Evolutionary conservation across 2,797 vertebrate species (phyloP).

Genomic region (Decapterus maruadsi): DNA sequence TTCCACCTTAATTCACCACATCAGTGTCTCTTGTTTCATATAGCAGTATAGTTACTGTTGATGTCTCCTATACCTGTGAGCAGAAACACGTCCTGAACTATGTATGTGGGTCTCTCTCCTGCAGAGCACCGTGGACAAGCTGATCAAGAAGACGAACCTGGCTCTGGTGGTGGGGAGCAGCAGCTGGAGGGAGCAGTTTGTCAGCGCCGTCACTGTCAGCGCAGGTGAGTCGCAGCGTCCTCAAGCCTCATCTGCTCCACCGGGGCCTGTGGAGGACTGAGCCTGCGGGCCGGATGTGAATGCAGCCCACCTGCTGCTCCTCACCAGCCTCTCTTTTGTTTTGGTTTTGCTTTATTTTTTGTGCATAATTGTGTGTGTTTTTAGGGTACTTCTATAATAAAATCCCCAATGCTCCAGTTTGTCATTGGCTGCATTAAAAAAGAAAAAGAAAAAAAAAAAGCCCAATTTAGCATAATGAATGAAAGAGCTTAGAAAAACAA

Average conservation of each 20-base stretch:
- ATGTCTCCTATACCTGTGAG: constrained; percentile 6
- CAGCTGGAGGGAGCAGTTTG: constrained; percentile 93
- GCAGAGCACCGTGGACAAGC: constrained; percentile 92
- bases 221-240: constrained; percentile 83
- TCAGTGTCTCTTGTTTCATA: constrained; percentile 1
- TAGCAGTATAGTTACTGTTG: neutral
- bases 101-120: constrained; percentile 11
- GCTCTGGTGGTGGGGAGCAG: constrained; percentile 92
- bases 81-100: neutral
- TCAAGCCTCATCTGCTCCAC: constrained; percentile 54
- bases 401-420: constrained; percentile 27
- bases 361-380: neutral
- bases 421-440: constrained; percentile 4
- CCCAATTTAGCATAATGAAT: constrained; percentile 26
- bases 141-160: constrained; percentile 93
- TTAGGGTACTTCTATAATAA: constrained; percentile 6
- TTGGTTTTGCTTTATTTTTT: neutral
- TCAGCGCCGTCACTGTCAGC: constrained; percentile 91
- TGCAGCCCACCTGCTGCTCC: constrained; percentile 43
- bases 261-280: constrained; percentile 43
- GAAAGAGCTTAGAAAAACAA: constrained; percentile 36
- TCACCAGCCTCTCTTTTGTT: neutral
- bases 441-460: neutral
- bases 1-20: constrained; percentile 31
- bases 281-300: constrained; percentile 27